Evolutionary conservation across 2,797 vertebrate genomes (phyloP).

Genomic region (Gymnoscopelus braueri): DNA sequence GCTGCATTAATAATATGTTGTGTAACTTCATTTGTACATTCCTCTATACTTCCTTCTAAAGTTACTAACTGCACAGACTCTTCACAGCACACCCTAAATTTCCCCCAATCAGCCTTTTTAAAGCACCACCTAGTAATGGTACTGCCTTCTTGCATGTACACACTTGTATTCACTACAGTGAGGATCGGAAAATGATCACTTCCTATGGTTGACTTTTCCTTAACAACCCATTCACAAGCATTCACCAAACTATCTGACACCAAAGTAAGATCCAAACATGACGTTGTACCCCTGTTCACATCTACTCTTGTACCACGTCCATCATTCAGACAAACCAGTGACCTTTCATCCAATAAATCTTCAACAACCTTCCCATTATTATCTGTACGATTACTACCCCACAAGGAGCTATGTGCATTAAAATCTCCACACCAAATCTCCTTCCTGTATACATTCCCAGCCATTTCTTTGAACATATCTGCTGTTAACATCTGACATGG

Average conservation of each 20-base stretch:
- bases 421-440: too few species aligned
- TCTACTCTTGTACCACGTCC: conserved; percentile 1
- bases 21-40: not conserved
- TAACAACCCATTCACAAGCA: not conserved
- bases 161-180: not conserved
- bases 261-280: not conserved
- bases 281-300: not conserved
- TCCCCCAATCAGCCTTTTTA: not conserved
- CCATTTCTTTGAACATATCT: too few species aligned
- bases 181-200: not conserved
- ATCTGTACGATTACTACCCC: too few species aligned
- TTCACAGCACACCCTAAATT: not conserved
- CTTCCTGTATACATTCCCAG: too few species aligned
- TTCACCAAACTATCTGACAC: conserved; percentile 1
- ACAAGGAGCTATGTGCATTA: too few species aligned
- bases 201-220: not conserved
- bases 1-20: not conserved
- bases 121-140: not conserved
- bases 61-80: not conserved
- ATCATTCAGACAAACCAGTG: not conserved
- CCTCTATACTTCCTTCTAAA: not conserved
- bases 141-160: not conserved
- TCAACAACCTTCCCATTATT: too few species aligned
- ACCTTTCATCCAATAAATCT: too few species aligned
- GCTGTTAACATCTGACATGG: too few species aligned